Evolutionary conservation across 2,888 invertebrate species (phyloP).

Genomic region (Disparrhopalites patrizii): DNA sequence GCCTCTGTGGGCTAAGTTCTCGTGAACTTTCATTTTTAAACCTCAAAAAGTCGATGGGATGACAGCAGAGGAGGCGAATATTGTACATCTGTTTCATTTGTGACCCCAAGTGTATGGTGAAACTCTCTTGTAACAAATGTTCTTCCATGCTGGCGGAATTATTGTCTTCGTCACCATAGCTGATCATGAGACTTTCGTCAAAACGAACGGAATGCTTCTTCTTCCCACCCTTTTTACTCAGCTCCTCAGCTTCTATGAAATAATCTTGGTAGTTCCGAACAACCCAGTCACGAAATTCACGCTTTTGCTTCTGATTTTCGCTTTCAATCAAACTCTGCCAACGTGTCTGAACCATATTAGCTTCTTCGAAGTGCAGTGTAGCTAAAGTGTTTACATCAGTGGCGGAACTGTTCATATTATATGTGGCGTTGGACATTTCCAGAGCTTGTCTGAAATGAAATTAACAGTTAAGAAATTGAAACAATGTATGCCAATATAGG

Average conservation of each 20-base stretch:
- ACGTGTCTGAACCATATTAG: conserved; percentile 76
- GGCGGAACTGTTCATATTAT: conserved; percentile 72
- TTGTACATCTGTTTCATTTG: conserved; percentile 99
- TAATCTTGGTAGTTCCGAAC: conserved; percentile 72
- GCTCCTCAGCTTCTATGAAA: conserved; percentile 56
- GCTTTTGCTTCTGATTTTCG: conserved; percentile 75
- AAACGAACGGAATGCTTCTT: conserved; percentile 47
- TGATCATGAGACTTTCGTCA: conserved; percentile 48
- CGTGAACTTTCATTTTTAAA: conserved; percentile 48
- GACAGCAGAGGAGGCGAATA: conserved; percentile 80
- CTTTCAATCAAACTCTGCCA: conserved; percentile 75
- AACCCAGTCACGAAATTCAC: conserved; percentile 85
- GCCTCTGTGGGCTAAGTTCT: conserved; percentile 61
- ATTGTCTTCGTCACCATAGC: conserved; percentile 50
- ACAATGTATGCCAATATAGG: background rate
- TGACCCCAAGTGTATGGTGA: conserved; percentile 94
- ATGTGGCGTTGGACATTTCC: conserved; percentile 82
- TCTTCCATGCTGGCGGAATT: conserved; percentile 46
- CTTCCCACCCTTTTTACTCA: conserved; percentile 37
- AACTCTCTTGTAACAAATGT: conserved; percentile 78
- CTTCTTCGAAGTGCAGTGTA: conserved; percentile 68
- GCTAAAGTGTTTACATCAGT: conserved; percentile 80
- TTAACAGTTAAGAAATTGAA: conserved; percentile 20
- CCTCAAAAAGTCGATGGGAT: conserved; percentile 68
- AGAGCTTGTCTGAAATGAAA: conserved; percentile 64